Evolutionary conservation across 1,140 invertebrate genomes (phyloP).

Genomic region (Trypoxylus dichotomus): DNA sequence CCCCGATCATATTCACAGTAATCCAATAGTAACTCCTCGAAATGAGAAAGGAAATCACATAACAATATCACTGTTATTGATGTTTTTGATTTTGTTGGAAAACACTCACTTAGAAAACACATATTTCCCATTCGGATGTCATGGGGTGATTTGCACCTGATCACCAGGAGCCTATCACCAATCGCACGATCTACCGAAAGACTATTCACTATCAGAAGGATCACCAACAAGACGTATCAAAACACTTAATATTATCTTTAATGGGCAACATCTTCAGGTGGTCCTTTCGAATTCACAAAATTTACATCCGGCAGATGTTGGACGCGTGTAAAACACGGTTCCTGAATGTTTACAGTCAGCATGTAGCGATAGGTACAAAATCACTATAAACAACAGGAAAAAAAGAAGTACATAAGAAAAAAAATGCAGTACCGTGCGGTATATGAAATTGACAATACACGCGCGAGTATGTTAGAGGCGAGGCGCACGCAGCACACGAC

Average conservation of each 20-base stretch:
- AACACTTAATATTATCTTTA: background rate
- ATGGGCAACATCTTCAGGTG: background rate
- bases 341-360: background rate
- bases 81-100: background rate
- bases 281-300: background rate
- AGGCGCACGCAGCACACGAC: conserved; percentile 3
- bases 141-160: conserved; percentile 8
- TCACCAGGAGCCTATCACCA: conserved; percentile 16
- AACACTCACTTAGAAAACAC: conserved; percentile 11
- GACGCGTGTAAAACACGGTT: background rate
- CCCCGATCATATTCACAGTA: conserved; percentile 43
- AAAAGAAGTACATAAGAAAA: background rate
- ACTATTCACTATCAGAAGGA: background rate
- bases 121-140: conserved; percentile 18
- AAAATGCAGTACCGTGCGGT: conserved; percentile 21
- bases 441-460: conserved; percentile 39
- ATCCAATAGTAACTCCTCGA: conserved; percentile 13
- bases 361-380: background rate
- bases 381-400: conserved; percentile 36
- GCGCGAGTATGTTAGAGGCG: conserved; percentile 26
- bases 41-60: conserved; percentile 14
- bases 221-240: background rate
- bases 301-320: background rate
- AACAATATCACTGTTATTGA: conserved; percentile 28
- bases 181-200: background rate